These are phyloP conservation scores for Abscondita cerata DNA, from an alignment of 2,888 invertebrate species.

Conservation along the genomic window DNA sequence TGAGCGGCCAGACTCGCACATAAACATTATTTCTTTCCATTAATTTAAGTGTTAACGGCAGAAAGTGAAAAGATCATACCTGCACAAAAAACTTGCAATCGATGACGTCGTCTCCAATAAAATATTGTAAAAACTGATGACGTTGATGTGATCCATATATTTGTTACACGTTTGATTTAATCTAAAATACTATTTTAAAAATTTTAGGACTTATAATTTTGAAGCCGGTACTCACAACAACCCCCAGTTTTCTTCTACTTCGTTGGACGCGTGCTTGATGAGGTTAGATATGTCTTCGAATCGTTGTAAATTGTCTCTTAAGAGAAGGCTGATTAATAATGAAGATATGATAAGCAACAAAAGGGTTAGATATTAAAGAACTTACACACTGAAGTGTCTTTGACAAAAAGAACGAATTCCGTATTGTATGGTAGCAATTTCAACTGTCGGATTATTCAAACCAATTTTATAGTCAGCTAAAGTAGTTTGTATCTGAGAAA, in stretches of 20 bases:
- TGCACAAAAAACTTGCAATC: conserved; percentile 32
- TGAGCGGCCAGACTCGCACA: too few relatives aligned
- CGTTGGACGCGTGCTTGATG: neutral
- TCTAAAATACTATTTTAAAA: conserved; percentile 10
- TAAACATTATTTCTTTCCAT: too few relatives aligned
- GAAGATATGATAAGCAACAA: too few relatives aligned
- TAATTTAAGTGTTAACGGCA: neutral
- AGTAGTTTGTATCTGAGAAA: conserved; percentile 30
- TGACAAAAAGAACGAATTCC: conserved; percentile 30
- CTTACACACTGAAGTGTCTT: conserved; percentile 37
- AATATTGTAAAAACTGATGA: conserved; percentile 12
- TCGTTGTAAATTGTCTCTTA: neutral
- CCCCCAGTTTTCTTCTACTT: neutral
- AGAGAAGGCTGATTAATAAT: too few relatives aligned
- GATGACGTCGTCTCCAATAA: conserved; percentile 15
- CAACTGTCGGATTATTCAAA: conserved; percentile 11
- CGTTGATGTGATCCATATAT: conserved; percentile 29
- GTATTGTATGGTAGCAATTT: conserved; percentile 11
- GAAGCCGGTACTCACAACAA: conserved; percentile 28
- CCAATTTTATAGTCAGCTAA: conserved; percentile 14
- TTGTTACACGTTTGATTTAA: conserved; percentile 35
- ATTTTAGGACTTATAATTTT: neutral
- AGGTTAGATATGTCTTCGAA: neutral
- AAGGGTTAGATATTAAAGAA: neutral
- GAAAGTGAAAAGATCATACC: conserved; percentile 20